phyloP scores from a whole-genome alignment of 2,888 invertebrate species.

The Hirtodrosophila confusa region DNA sequence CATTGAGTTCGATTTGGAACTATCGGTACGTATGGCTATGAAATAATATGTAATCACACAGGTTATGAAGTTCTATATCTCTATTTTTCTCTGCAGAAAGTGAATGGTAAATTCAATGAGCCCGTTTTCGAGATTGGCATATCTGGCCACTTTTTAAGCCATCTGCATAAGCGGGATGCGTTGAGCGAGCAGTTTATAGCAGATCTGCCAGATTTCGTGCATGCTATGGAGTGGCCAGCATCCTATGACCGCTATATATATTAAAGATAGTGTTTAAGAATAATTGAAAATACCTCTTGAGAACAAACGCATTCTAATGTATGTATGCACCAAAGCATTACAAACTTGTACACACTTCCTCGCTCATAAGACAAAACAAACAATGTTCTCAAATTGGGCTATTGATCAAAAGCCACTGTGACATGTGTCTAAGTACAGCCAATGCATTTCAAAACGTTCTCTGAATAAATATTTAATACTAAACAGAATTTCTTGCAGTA shows the following conservation, averaged over 20 bases:
- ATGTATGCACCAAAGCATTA: too few relatives aligned
- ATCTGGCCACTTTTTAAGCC: slow-evolving; percentile 85
- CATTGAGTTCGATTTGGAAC: slow-evolving; percentile 69
- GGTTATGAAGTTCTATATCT: background rate
- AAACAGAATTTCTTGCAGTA: slow-evolving; percentile 2
- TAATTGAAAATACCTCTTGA: slow-evolving; percentile 3
- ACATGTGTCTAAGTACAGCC: too few relatives aligned
- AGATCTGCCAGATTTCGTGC: slow-evolving; percentile 85
- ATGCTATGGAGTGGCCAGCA: slow-evolving; percentile 85
- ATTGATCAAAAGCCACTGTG: slow-evolving; percentile 11
- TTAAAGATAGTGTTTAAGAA: slow-evolving; percentile 40
- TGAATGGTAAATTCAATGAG: slow-evolving; percentile 54
- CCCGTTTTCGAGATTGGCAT: slow-evolving; percentile 84
- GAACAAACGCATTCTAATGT: background rate
- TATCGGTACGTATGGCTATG: slow-evolving; percentile 56
- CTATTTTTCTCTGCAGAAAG: slow-evolving; percentile 46
- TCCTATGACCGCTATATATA: slow-evolving; percentile 83
- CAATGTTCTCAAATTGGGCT: slow-evolving; percentile 27
- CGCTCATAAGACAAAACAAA: slow-evolving; percentile 20
- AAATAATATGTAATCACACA: too few relatives aligned
- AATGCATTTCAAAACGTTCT: slow-evolving; percentile 44
- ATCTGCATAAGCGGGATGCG: slow-evolving; percentile 83
- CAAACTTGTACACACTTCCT: slow-evolving; percentile 1
- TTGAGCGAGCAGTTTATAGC: slow-evolving; percentile 84
- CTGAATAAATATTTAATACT: slow-evolving; percentile 30